Evolutionary conservation across 2,797 vertebrate species (phyloP).

Genomic region (Pseudochromis fuscus): DNA sequence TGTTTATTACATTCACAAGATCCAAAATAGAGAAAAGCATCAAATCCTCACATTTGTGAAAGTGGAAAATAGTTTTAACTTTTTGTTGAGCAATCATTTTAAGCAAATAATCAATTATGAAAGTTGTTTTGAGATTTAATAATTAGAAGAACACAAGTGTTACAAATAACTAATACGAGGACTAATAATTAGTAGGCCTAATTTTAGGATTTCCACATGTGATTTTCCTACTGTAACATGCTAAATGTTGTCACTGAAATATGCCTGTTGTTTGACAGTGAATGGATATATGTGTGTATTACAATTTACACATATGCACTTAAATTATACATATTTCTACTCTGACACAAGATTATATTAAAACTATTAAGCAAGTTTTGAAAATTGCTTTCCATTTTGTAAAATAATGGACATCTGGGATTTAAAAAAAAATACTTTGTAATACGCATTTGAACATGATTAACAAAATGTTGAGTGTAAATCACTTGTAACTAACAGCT

Average conservation of each 20-base stretch:
- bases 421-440: background rate
- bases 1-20: background rate
- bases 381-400: background rate
- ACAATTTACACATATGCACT: background rate
- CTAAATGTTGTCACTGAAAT: background rate
- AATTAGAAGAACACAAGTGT: background rate
- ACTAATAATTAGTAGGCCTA: too few species aligned
- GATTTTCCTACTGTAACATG: background rate
- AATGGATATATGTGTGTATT: background rate
- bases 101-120: background rate
- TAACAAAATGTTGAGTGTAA: background rate
- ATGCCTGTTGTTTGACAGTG: background rate
- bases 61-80: background rate
- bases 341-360: too few species aligned
- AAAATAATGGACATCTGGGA: background rate
- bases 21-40: too few species aligned
- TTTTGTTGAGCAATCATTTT: background rate
- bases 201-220: background rate
- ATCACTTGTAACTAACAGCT: slow-evolving; percentile 4
- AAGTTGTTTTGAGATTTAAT: too few species aligned
- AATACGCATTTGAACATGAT: background rate
- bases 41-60: background rate
- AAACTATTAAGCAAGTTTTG: too few species aligned
- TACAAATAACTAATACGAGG: background rate
- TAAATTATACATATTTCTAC: background rate